Base-by-base conservation (phyloP, 2,797 vertebrate genomes). In the Cephalopachus bancanus region DNA sequence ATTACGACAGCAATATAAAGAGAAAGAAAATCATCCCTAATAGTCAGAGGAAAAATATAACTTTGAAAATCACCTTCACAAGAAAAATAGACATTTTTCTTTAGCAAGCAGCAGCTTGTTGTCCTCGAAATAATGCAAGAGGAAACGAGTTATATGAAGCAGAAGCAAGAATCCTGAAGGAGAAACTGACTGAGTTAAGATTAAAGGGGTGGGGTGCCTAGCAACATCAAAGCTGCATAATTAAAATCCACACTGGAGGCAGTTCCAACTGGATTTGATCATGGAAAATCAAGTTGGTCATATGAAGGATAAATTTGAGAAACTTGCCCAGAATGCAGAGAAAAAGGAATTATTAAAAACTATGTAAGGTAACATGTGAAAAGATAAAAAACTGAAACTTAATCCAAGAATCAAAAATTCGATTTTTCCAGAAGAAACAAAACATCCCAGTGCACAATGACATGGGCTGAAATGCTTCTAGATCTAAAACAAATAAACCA, bases 111-210 rank as follows among this genome's bases (percentile, higher is more conserved):
- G 91, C 89, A 96, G 94, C 95, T 95, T 97, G 91, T 97, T 97
- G 94, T 96, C 94, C 92, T 96, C 83, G 91, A 96, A 98, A 96
- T 95, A 97, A 96, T 95, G 71, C 93, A 92, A 87, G 44, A 96
- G 80, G 94, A 98, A 97, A 97, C 95, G 80, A 98, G 72, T 89
- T 97, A 91, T 65, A 86, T 62, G 91, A 97, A 97, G 79, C 93
- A 95, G 49, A 85, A 94, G 79, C 79, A 93, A 93, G 79, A 88
- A 94, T 93, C 33, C 89, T 96, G 80, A 91, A 94, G 79, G 94
- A 96, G 76, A 96, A 80, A 91, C 81, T 76, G 81, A 93, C 72
- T 79, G 89, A 96, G 89, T 89, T 97, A 93, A 79, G 69, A 96
- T 83, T 37, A 88, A 71, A 93, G 91, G 53, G 60, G 44, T 19